Evolutionary conservation across 1,140 invertebrate species (phyloP), one percentile per base, ranked within the genome.

Genomic region (Lucilia cuprina): DNA sequence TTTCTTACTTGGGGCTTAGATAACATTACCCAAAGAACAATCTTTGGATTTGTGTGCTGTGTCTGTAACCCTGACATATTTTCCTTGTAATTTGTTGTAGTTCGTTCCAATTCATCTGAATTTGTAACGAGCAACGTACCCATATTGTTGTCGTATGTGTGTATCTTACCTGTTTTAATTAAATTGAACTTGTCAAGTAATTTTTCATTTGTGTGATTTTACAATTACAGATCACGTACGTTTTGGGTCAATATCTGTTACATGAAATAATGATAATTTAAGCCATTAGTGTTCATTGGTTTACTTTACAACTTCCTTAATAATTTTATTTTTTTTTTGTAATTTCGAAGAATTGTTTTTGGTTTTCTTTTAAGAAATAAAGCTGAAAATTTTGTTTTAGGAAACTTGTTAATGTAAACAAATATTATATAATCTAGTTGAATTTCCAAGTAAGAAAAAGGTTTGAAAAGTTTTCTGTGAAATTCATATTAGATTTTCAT

Each of bases 231-330:
- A 70, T 70, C 65, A 70, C 65, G 65, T 70, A 70, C 65, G 21
- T 70, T 70, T 70, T 70, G 65, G 65, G 65, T 70, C 65, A 70
- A 70, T 70, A 70, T 70, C 65, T 21, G 65, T 70, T 21, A 70
- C 65, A 70, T 70, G 65, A 21, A 25, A 70, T 70, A 21, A 19
- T 21, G 65, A 70, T 70, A 70, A 70, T 70, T 70, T 70, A 70
- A 70, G 65, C 65, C 65, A 70, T 70, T 70, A 70, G 65, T 70
- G 65, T 70, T 70, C n/a, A 70, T 70, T 70, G n/a, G 19, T 12
- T 70, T 10, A 21, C n/a, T 70, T 21, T 70, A 70, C 65, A 21
- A 70, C 65, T 70, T 70, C 65, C 65, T 70, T 70, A 70, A 70
- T 70, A 70, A 17, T 70, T 70, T 12, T 25, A 19, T 70, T 21